Evolutionary conservation across 2,797 vertebrate species (phyloP), one percentile per base, ranked within the genome.

Genomic region (Phalloptychus januarius): DNA sequence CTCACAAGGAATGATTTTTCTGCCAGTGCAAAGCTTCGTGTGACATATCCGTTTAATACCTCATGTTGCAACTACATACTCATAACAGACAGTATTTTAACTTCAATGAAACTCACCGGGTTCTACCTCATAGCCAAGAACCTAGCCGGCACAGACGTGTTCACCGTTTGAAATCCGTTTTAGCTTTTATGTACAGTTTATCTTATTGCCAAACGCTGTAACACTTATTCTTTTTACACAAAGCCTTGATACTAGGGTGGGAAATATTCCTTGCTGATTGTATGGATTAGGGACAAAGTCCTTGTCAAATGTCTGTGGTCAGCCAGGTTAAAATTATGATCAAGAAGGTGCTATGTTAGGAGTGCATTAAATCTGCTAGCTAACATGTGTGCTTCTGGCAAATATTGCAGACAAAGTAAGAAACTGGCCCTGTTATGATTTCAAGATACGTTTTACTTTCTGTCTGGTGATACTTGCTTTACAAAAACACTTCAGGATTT

Each of bases 111-210:
- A 93, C 92, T 94, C 93, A 91, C 91, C 93, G 88, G 95, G 96
- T 96, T 96, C 95, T 95, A 96, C 96, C 96, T 96, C 96, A 96
- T 95, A 96, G 94, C 95, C 93, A 94, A 95, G 95, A 96, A 95
- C 95, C 95, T 95, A 94, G 89, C 90, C 86, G 89, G 92, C 95
- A 94, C 89, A 88, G 83, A 93, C 76, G 86, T 86, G 87, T 94
- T 91, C 93, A 89, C 87, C 75, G 79, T 93, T 89, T 78, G 73
- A 86, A 88, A 91, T 90, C 89, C 77, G 61, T 88, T 90, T 77
- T 85, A 76, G 82, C 85, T 91, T 94, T 78, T 88, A 82, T 92
- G 90, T 91, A 90, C 86, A 86, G 86, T 92, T 72, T 80, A 89
- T 93, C 92, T 92, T 89, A 83, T 91, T 93, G 91, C 91, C 91